A percentile compares a stretch with the other conserved stretches of the same genome.
phyloP scores from a whole-genome alignment of 1,140 invertebrate species.

The Diploscapter pachys region DNA sequence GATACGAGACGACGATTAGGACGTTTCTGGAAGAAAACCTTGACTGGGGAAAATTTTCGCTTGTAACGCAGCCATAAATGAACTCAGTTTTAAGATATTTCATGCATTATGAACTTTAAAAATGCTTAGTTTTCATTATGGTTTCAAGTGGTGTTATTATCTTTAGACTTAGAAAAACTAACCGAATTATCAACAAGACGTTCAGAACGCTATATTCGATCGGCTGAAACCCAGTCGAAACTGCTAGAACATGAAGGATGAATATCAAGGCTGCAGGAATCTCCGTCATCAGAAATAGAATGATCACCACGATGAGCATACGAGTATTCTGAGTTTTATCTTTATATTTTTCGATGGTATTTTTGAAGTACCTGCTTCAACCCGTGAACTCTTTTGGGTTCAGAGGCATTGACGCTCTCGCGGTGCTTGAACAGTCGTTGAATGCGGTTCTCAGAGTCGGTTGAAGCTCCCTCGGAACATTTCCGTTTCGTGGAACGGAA shows the following conservation, averaged over 20 bases:
- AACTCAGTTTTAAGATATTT: conserved; percentile 3
- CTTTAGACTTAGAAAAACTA: too few species aligned
- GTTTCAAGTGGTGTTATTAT: too few species aligned
- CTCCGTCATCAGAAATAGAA: conserved; percentile 53
- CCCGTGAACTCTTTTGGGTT: conserved; percentile 52
- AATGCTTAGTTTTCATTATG: background rate
- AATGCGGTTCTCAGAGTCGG: conserved; percentile 14
- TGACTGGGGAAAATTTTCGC: background rate
- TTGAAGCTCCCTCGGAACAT: conserved; percentile 14
- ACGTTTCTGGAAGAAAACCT: conserved; percentile 47
- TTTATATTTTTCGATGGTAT: conserved; percentile 1
- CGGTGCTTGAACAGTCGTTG: conserved; percentile 21
- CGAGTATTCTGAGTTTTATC: conserved; percentile 44
- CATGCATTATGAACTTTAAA: conserved; percentile 9
- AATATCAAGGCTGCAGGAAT: conserved; percentile 56
- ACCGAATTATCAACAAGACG: conserved; percentile 53
- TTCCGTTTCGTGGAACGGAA: conserved; percentile 15
- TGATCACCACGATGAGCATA: conserved; percentile 53
- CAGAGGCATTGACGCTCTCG: conserved; percentile 41
- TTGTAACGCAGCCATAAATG: background rate
- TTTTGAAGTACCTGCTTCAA: conserved; percentile 47
- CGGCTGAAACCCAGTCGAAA: conserved; percentile 46
- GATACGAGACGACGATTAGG: conserved; percentile 52
- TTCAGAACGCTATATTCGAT: conserved; percentile 54
- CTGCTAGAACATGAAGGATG: conserved; percentile 47